Conservation (phyloP, 2,888 invertebrate genomes). For the Myopa testacea region DNA sequence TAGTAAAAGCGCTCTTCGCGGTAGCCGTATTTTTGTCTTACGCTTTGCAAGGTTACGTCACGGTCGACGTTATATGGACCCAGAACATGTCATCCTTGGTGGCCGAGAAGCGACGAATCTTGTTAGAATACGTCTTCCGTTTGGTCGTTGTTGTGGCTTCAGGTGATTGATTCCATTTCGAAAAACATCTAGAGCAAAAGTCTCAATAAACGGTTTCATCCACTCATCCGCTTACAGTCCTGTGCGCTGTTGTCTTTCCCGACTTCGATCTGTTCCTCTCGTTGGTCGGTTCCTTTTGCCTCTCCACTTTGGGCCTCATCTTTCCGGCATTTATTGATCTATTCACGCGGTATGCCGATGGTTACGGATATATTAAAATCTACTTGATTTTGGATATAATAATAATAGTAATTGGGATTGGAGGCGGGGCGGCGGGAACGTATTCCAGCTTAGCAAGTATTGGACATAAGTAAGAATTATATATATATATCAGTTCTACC, state of each 20-base stretch:
- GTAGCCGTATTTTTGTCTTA: slow-evolving; percentile 91
- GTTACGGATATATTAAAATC: slow-evolving; percentile 50
- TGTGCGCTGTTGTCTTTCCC: slow-evolving; percentile 81
- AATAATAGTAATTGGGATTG: slow-evolving; percentile 43
- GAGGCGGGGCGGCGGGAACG: slow-evolving; percentile 42
- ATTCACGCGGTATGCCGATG: slow-evolving; percentile 74
- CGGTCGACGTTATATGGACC: slow-evolving; percentile 91
- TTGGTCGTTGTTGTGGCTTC: slow-evolving; percentile 74
- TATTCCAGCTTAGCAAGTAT: slow-evolving; percentile 7
- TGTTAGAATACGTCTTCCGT: slow-evolving; percentile 78
- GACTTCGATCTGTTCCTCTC: slow-evolving; percentile 90
- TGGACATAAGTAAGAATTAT: background rate
- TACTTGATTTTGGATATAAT: slow-evolving; percentile 43
- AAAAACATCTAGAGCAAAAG: background rate
- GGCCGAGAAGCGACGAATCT: slow-evolving; percentile 31
- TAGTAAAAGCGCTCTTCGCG: slow-evolving; percentile 82
- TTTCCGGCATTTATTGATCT: slow-evolving; percentile 90
- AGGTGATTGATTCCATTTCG: slow-evolving; percentile 69
- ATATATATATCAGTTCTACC: no score
- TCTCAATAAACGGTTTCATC: background rate
- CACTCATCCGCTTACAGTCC: slow-evolving; percentile 44
- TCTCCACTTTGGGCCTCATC: slow-evolving; percentile 88
- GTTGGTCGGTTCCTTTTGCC: slow-evolving; percentile 89
- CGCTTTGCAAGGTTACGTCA: slow-evolving; percentile 94
- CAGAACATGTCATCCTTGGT: slow-evolving; percentile 57